Evolutionary conservation across 2,113 vertebrate genomes (phyloP).

Genomic region (Nicator chloris): DNA sequence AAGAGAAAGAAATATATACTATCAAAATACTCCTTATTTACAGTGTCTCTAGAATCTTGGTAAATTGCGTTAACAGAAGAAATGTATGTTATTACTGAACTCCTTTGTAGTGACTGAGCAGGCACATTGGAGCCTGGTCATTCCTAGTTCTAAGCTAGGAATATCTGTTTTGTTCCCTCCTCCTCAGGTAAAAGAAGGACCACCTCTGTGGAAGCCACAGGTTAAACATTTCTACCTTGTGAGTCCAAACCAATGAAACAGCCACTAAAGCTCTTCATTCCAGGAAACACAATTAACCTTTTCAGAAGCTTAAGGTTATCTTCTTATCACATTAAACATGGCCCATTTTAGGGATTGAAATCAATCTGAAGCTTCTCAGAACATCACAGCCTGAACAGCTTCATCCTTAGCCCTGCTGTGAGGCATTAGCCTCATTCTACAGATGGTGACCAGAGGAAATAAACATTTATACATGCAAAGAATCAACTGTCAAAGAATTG

Average conservation of each 20-base stretch:
- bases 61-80: background rate
- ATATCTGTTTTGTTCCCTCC: background rate
- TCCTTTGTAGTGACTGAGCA: background rate
- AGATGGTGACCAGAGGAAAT: conserved; percentile 5
- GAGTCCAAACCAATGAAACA: background rate
- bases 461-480: background rate
- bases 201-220: background rate
- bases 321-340: background rate
- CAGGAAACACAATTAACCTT: background rate
- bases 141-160: background rate
- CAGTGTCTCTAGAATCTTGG: background rate
- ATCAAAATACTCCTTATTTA: background rate
- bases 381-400: background rate
- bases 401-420: background rate
- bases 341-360: background rate
- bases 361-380: background rate
- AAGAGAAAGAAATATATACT: background rate
- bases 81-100: background rate
- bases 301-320: background rate
- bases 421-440: background rate
- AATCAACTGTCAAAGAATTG: conserved; percentile 9
- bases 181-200: background rate
- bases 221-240: background rate
- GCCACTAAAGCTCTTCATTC: background rate
- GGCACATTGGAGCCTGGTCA: background rate